Conservation (phyloP, 1,140 invertebrate genomes). For the Cephus cinctus region DNA sequence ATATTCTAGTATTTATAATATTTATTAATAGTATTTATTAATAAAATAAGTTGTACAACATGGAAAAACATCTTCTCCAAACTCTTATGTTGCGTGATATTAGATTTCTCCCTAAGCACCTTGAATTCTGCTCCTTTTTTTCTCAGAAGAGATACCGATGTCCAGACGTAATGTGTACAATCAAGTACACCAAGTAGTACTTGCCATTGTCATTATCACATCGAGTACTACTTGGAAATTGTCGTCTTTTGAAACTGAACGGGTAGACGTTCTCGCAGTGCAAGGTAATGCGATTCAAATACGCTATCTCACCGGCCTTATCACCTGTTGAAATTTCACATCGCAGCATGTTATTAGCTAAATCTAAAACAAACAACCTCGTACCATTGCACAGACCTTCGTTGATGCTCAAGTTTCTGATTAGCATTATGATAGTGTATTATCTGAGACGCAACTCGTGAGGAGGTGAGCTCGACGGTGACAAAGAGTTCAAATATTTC, state of each 20-base stretch:
- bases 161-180: no score
- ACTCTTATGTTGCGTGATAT: no score
- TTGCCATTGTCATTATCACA: no score
- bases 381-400: conserved; percentile 20
- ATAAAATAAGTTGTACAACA: no score
- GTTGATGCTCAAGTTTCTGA: conserved; percentile 18
- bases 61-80: no score
- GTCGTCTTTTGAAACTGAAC: conserved; percentile 15
- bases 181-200: no score
- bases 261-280: conserved; percentile 14
- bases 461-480: conserved; percentile 22
- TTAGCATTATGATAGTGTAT: conserved; percentile 20
- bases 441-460: conserved; percentile 21
- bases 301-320: conserved; percentile 12
- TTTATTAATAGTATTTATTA: no score
- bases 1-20: no score
- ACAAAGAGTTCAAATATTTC: conserved; percentile 24
- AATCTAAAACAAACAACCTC: conserved; percentile 15
- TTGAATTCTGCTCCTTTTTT: no score
- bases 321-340: conserved; percentile 24
- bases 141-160: no score
- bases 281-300: conserved; percentile 15
- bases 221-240: no score
- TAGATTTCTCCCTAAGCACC: no score
- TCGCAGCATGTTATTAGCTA: conserved; percentile 18